Evolutionary conservation across 2,797 vertebrate species (phyloP), one percentile per base, ranked within the genome.

Genomic region (Aplochiton taeniatus): DNA sequence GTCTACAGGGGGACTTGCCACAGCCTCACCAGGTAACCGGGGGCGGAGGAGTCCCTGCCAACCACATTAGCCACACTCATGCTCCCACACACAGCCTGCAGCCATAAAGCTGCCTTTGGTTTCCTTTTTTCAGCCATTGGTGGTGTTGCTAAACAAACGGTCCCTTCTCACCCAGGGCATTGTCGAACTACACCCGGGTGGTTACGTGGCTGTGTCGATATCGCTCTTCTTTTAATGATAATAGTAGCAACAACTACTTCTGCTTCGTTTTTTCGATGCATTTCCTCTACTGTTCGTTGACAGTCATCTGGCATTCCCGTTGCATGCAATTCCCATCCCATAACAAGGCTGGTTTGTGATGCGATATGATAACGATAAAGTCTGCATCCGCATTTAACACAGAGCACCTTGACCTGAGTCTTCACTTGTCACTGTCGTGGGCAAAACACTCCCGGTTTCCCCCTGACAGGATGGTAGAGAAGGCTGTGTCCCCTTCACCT

Each of bases 111-210:
- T 55, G 62, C 76, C 63, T 76, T 51, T 52, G 66, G 69, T 56
- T 4, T 61, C 59, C 31, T 10, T 43, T 52, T 55, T 68, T 58
- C 63, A 68, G 42, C 45, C 57, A 65, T 66, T 65, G 66, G 58
- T 41, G 67, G 67, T 76, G 31, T 75, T 55, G 52, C 55, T 67
- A 48, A 79, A 71, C 61, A 79, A 74, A 72, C 19, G 58, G 55
- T 45, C 17, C 51, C 56, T 44, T 56, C 68, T 69, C 54, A 72
- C 63, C 43, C 42, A 14, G 45, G 13, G 9, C 50, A 46, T 71
- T 70, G 43, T n/a, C 20, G 61, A 64, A 66, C 43, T 68, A 65
- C 52, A 31, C 50, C 11, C 46, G 45, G 43, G 59, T 16, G 13
- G 44, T 19, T 45, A 51, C 44, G 43, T n/a, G 31, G 51, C 46